Evolutionary conservation across 2,888 invertebrate species (phyloP).

Genomic region (Fissipunctia ypsillon): DNA sequence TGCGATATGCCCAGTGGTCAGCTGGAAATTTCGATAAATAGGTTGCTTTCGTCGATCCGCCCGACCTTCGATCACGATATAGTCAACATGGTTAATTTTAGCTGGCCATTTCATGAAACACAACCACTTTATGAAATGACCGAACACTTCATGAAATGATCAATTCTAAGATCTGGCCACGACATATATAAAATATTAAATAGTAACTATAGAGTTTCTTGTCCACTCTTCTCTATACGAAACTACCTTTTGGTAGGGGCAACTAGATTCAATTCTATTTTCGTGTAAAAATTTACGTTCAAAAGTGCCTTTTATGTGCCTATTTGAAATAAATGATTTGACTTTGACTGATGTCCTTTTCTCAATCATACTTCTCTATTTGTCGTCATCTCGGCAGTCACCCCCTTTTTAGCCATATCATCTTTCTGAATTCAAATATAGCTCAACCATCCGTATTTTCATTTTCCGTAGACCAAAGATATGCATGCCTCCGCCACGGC

Average conservation of each 20-base stretch:
- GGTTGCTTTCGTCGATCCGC: too few species aligned
- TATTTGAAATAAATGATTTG: not conserved
- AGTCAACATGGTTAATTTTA: too few species aligned
- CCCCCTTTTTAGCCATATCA: not conserved
- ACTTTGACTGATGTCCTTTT: not conserved
- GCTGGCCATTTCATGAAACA: too few species aligned
- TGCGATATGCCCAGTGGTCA: too few species aligned
- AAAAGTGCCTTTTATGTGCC: not conserved
- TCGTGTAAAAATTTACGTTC: not conserved
- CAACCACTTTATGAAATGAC: too few species aligned
- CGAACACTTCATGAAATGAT: too few species aligned
- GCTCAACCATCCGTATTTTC: not conserved
- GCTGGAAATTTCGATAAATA: too few species aligned
- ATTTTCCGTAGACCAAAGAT: slow-evolving; percentile 48
- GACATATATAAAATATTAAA: too few species aligned
- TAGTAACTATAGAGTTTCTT: too few species aligned
- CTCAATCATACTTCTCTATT: too few species aligned
- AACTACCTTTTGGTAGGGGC: not conserved
- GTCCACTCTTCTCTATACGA: not conserved
- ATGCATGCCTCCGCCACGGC: slow-evolving; percentile 26
- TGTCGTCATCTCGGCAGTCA: not conserved
- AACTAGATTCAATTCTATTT: not conserved
- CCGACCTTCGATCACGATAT: too few species aligned
- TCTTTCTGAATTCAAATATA: not conserved
- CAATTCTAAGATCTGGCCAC: too few species aligned